Evolutionary conservation across 2,113 vertebrate genomes (phyloP).

Genomic region (Hippolais icterina): DNA sequence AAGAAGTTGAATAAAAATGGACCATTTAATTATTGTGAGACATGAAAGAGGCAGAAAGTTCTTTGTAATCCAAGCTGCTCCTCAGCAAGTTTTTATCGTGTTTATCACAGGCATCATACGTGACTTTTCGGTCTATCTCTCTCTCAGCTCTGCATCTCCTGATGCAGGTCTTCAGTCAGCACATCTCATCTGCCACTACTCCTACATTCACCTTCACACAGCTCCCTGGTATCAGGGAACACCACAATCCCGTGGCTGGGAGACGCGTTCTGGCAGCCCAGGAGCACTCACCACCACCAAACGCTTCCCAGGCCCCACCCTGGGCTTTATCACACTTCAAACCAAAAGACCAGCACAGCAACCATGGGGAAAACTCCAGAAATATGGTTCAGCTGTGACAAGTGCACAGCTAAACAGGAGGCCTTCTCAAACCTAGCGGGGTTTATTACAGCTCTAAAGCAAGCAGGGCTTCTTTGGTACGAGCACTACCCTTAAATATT

Average conservation of each 20-base stretch:
- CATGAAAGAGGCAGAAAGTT: conserved; percentile 17
- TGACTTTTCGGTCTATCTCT: background rate
- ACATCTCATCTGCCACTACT: background rate
- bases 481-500: background rate
- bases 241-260: background rate
- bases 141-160: background rate
- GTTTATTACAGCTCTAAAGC: background rate
- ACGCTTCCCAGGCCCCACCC: background rate
- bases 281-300: background rate
- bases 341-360: background rate
- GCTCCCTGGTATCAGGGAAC: background rate
- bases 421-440: background rate
- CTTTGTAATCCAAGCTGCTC: conserved; percentile 12
- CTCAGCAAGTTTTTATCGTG: conserved; percentile 35
- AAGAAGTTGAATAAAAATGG: conserved; percentile 3
- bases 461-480: background rate
- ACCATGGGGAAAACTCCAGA: background rate
- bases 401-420: accelerated
- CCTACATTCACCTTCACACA: background rate
- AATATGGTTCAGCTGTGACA: accelerated
- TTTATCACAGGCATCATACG: background rate
- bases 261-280: background rate
- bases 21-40: background rate
- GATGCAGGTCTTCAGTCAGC: conserved; percentile 2
- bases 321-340: background rate